Evolutionary conservation across 2,888 invertebrate genomes (phyloP).

Genomic region (Rapana venosa): DNA sequence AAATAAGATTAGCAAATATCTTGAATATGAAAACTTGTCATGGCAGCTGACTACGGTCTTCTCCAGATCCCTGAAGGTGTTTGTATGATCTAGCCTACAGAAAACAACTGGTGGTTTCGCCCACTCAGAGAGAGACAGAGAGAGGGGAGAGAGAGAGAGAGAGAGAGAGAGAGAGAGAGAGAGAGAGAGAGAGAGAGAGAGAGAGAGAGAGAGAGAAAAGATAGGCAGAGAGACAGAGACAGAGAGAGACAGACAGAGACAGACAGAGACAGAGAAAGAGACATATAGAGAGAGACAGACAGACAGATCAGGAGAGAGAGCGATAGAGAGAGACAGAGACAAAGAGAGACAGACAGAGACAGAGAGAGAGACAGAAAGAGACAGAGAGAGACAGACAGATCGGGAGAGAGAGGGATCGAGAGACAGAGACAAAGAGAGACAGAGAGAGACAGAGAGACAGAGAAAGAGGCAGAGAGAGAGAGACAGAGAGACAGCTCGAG

Average conservation of each 20-base stretch:
- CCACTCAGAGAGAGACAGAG: no score
- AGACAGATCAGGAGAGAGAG: background rate
- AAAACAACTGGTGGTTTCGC: no score
- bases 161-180: background rate
- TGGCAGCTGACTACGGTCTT: no score
- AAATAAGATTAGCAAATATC: no score
- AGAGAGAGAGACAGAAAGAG: background rate
- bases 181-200: background rate
- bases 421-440: no score
- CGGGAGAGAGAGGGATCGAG: background rate
- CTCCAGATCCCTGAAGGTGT: no score
- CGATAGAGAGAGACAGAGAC: no score
- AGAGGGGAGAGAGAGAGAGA: conserved; percentile 1
- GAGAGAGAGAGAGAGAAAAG: background rate
- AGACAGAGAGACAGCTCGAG: no score
- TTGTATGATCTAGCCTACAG: no score
- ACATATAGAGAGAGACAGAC: background rate
- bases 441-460: no score
- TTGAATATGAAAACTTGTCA: no score
- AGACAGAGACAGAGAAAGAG: background rate
- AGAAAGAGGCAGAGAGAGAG: no score
- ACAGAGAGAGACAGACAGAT: background rate
- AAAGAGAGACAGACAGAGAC: background rate
- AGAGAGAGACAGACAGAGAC: background rate
- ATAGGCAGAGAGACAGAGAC: background rate